These are phyloP conservation scores for Sebastolobus altivelis DNA, from an alignment of 2,797 vertebrate species.

Conservation along the genomic window DNA sequence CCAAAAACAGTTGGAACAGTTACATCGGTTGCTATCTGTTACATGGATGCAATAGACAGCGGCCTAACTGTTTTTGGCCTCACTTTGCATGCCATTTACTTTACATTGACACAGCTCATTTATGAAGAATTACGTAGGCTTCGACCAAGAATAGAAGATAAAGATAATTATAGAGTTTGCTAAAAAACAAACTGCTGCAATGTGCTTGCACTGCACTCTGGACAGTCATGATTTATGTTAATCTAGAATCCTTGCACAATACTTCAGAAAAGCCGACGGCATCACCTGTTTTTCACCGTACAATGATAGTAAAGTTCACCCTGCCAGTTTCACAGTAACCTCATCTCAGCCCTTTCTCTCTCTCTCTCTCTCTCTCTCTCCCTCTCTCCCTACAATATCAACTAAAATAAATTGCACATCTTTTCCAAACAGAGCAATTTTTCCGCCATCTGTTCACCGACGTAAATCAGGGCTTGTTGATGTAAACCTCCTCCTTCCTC, in stretches of 20 bases:
- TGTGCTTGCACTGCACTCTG: background rate
- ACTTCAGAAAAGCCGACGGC: background rate
- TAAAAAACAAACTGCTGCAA: background rate
- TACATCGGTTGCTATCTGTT: background rate
- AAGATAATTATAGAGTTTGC: background rate
- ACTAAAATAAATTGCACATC: slow-evolving; percentile 79
- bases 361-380: background rate
- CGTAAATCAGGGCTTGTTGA: slow-evolving; percentile 80
- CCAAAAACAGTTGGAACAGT: background rate
- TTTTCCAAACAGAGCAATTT: slow-evolving; percentile 84
- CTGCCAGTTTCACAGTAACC: background rate
- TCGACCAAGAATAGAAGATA: background rate
- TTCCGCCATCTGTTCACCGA: slow-evolving; percentile 80
- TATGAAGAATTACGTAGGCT: background rate
- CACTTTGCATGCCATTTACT: background rate
- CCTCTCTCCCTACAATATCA: slow-evolving; percentile 44
- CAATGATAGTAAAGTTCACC: slow-evolving; percentile 7
- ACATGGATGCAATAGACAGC: background rate
- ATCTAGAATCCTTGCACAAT: background rate
- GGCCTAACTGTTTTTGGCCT: background rate
- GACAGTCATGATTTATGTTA: background rate
- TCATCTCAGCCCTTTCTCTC: background rate
- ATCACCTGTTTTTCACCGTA: slow-evolving; percentile 10
- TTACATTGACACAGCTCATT: background rate
- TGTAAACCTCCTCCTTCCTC: slow-evolving; percentile 77